Evolutionary conservation across 1,140 invertebrate genomes (phyloP), one percentile per base, ranked within the genome.

Genomic region (Ostrea edulis): DNA sequence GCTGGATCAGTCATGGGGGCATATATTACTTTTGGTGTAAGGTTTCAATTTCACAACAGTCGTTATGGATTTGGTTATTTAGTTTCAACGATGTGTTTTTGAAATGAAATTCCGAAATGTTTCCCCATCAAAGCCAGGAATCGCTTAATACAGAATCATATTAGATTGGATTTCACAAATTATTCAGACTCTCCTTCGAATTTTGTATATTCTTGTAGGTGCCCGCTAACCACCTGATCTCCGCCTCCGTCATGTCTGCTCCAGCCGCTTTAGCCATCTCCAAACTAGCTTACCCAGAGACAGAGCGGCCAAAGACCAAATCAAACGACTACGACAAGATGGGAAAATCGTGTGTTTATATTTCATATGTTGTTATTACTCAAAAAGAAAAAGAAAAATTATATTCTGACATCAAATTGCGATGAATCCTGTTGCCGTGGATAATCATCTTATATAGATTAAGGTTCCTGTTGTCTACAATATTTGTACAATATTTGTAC

Each of bases 161-260:
- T 55, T 1, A 55, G 9, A 55, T 12, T 55, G 0, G 54, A 12
- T 55, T 55, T 58, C 14, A 58, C 14, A 58, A 11, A 58, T 11
- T 14, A 5, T 17, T 58, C 12, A 58, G 14, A 20, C 55, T 58
- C 17, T 14, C 55, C 11, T 20, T 58, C 17, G 20, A 5, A 58
- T 14, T 58, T 58, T 20, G 14, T 58, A 14, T 58, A 17, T 20
- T 52, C 52, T 83, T 0, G 84, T 82, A 95, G 95, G 94, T 95
- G 14, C 94, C 93, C 84, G 93, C 95, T 8, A 94, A 92, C 84
- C 95, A 95, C 89, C 89, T 95, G n/a, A 96, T 99, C 82, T 97
- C 98, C 0, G 98, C 98, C 0, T 98, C 97, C 84, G 96, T 99
- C 0, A 99, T 99, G 98, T 97, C 98, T 0, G 98, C 98, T 0